A percentile compares a stretch with the other conserved stretches of the same genome.
Conservation (phyloP, 2,113 vertebrate species). For the Indicator indicator region DNA sequence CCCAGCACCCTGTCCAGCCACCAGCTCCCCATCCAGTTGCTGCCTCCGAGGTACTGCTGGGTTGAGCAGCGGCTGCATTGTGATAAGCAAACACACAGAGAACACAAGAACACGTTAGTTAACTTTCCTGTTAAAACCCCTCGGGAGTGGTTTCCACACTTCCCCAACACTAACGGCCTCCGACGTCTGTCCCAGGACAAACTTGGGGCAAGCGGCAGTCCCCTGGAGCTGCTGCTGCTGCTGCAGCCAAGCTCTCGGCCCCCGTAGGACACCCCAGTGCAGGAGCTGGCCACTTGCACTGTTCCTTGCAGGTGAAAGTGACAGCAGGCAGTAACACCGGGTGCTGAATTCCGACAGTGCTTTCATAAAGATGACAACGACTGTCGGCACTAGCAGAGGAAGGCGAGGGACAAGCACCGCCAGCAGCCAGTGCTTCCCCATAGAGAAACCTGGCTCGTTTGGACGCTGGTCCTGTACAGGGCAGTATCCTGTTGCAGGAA, state of each 20-base stretch:
- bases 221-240: neutral
- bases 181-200: fast-evolving
- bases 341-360: fast-evolving
- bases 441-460: too few species aligned
- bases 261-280: fast-evolving
- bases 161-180: fast-evolving
- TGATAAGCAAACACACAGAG: too few species aligned
- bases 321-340: neutral
- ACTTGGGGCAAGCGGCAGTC: too few species aligned
- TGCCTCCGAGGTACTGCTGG: neutral
- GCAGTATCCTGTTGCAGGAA: neutral
- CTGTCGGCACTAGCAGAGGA: neutral
- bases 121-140: neutral
- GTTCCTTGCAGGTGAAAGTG: neutral
- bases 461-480: fast-evolving
- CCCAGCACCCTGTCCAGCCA: neutral
- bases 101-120: neutral
- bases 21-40: neutral
- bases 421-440: neutral
- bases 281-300: neutral
- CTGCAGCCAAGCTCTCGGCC: neutral
- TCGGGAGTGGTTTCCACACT: neutral
- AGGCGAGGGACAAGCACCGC: neutral
- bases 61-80: neutral
- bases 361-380: fast-evolving